Base-by-base conservation (phyloP, 2,797 vertebrate species). In the Mus spretus region DNA sequence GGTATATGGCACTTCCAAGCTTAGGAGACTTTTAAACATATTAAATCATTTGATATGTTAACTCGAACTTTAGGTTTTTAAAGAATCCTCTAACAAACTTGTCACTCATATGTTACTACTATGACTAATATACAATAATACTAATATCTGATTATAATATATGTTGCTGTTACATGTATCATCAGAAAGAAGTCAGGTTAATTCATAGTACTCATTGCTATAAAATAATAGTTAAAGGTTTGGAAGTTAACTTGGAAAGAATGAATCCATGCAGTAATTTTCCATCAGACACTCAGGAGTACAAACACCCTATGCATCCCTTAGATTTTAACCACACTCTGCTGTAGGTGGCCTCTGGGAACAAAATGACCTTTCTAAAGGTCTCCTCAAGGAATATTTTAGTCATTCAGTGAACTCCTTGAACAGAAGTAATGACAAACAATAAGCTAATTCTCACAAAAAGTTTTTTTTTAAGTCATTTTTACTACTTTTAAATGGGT, bases 401-500 rank as follows among this genome's bases (percentile, higher is more conserved):
- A 98, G 50, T 97, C 50, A 97, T 97, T 85, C 91, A 87, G 95
- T 10, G 72, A 97, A 98, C 98, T 55, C 98, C 98, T 98, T 99
- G 98, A 98, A 96, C 98, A 98, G 95, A 97, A 97, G 96, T 98
- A 96, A 98, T 97, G 98, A 98, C 97, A 98, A 98, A 98, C 97
- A 98, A 96, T 96, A 98, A 98, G 98, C 98, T 98, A 98, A 99
- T 99, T 98, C 97, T 97, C 94, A 97, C 98, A 97, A 98, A 98
- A 95, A 11, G 4, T 96, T 97, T 98, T 97, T 97, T 93, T 97
- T 92, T 47, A 96, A 96, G 89, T 97, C 96, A 97, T 97, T 98
- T 98, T 98, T 98, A 98, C 98, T 98, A 98, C 98, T 98, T 98
- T 98, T 98, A 99, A 98, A 98, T 99, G 98, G 98, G 98, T 97